Evolutionary conservation across 2,113 vertebrate species (phyloP).

Genomic region (Thermophis baileyi): DNA sequence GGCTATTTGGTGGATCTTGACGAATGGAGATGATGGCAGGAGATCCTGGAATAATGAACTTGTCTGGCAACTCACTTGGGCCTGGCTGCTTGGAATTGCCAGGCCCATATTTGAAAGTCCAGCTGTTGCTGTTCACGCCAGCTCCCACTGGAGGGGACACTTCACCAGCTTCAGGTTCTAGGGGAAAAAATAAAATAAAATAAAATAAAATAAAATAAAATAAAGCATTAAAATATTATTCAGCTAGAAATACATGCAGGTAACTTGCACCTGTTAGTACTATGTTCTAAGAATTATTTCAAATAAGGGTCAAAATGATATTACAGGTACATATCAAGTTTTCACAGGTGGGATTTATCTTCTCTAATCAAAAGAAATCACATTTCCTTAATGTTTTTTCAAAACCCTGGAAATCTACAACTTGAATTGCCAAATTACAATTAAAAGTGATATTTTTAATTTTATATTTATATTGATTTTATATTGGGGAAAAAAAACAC

Average conservation of each 20-base stretch:
- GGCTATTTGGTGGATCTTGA: slow-evolving; percentile 88
- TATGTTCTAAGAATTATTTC: background rate
- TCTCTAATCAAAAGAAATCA: background rate
- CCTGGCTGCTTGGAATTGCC: slow-evolving; percentile 91
- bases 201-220: slow-evolving; percentile 53
- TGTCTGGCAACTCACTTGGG: slow-evolving; percentile 95
- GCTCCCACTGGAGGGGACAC: slow-evolving; percentile 95
- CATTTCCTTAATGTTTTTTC: background rate
- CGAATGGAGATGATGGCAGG: slow-evolving; percentile 98
- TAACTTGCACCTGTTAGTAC: background rate
- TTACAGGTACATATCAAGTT: background rate
- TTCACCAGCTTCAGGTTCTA: slow-evolving; percentile 94
- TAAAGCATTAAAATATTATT: slow-evolving; percentile 40
- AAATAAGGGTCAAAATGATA: background rate
- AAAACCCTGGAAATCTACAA: background rate
- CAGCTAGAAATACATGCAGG: background rate
- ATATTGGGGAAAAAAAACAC: background rate
- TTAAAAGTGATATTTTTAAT: background rate
- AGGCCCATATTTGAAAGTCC: slow-evolving; percentile 97
- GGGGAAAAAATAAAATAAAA: too few species aligned
- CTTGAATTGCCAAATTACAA: background rate
- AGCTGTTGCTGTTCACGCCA: slow-evolving; percentile 98
- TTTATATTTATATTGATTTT: background rate
- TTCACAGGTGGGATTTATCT: background rate
- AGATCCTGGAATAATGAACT: slow-evolving; percentile 98